Conservation (phyloP, 2,888 invertebrate genomes). For the Trimorus sp. region DNA sequence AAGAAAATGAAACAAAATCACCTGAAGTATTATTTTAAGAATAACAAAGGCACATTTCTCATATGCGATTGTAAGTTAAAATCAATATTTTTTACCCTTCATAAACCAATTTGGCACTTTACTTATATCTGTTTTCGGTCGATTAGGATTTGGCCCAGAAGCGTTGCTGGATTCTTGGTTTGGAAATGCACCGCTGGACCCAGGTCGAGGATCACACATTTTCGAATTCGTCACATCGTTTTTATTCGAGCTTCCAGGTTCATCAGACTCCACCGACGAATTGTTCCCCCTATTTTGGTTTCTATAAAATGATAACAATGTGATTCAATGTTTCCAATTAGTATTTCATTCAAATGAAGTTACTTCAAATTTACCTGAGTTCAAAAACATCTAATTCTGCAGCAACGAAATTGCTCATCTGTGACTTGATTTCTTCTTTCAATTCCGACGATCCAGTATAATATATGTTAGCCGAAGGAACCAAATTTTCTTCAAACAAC, state of each 20-base stretch:
- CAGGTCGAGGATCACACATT: too few relatives aligned
- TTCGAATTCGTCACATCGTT: too few relatives aligned
- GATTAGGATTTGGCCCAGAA: constrained; percentile 1
- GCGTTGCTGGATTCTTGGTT: neutral
- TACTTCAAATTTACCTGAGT: constrained; percentile 12
- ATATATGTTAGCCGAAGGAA: constrained; percentile 90
- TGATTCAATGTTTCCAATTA: too few relatives aligned
- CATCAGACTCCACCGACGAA: too few relatives aligned
- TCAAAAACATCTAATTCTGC: constrained; percentile 82
- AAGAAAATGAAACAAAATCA: too few relatives aligned
- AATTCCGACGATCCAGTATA: constrained; percentile 83
- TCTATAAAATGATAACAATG: too few relatives aligned
- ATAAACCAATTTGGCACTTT: constrained; percentile 40
- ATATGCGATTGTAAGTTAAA: neutral
- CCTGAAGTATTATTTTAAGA: too few relatives aligned
- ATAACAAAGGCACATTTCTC: neutral
- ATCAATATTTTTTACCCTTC: constrained; percentile 25
- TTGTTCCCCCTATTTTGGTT: too few relatives aligned
- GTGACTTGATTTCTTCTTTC: constrained; percentile 84
- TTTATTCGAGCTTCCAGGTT: too few relatives aligned
- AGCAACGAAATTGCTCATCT: constrained; percentile 86
- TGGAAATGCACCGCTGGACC: neutral
- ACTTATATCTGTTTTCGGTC: constrained; percentile 3
- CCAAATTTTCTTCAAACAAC: constrained; percentile 88
- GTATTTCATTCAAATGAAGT: too few relatives aligned